These are phyloP conservation scores for Falco concolor DNA, from an alignment of 2,797 vertebrate genomes.

Conservation along the genomic window DNA sequence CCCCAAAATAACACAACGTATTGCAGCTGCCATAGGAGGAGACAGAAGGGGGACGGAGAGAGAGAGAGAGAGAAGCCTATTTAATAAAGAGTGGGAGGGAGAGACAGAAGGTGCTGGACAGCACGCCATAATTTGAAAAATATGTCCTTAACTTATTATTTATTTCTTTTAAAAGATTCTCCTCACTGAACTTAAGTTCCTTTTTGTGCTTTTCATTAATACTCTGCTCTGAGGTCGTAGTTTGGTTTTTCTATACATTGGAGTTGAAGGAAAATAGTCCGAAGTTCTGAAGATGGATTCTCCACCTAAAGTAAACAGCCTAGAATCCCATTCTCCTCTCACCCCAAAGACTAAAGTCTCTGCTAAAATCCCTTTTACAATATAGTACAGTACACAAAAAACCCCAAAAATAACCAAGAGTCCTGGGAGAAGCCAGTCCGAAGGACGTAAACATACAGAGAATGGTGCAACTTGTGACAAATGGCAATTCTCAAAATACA, in stretches of 20 bases:
- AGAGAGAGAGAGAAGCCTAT: conserved; percentile 63
- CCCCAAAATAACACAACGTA: conserved; percentile 72
- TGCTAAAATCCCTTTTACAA: conserved; percentile 99
- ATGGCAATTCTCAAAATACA: conserved; percentile 88
- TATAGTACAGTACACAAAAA: conserved; percentile 95
- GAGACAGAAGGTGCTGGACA: conserved; percentile 73
- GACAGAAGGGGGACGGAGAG: conserved; percentile 56
- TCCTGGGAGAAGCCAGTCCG: conserved; percentile 86
- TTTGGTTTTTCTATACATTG: conserved; percentile 99
- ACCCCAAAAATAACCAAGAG: conserved; percentile 77
- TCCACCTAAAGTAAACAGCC: conserved; percentile 98
- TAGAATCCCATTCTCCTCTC: conserved; percentile 84
- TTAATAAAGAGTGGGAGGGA: conserved; percentile 72
- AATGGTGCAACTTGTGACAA: conserved; percentile 91
- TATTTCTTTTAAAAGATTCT: conserved; percentile 76
- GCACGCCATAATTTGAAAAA: conserved; percentile 77
- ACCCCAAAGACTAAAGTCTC: conserved; percentile 93
- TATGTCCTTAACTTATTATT: conserved; percentile 76
- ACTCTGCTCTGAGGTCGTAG: conserved; percentile 99
- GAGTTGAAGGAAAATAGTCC: conserved; percentile 94
- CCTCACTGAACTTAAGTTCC: conserved; percentile 91
- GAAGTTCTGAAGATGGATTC: conserved; percentile 85
- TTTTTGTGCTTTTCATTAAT: conserved; percentile 99
- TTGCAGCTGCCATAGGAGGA: conserved; percentile 76
- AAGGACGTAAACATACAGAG: conserved; percentile 95